Evolutionary conservation across 2,888 invertebrate species (phyloP).

Genomic region (Uloborus plumipes): DNA sequence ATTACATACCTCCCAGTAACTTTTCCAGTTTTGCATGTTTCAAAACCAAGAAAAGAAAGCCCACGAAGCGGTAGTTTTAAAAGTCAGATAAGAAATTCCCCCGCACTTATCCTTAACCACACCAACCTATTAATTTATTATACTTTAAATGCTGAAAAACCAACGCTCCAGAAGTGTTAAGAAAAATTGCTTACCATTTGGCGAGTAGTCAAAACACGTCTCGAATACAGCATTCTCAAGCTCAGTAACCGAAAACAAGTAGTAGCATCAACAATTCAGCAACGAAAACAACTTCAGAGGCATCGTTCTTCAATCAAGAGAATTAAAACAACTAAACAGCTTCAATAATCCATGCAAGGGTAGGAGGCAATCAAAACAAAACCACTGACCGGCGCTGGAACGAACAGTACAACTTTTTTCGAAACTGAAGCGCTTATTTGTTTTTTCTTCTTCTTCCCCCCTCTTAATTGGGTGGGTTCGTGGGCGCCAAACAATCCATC

Average conservation of each 20-base stretch:
- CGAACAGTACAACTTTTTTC: too few species aligned
- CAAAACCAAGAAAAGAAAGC: too few species aligned
- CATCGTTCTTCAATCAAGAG: not conserved
- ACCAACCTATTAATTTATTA: not conserved
- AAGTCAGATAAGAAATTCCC: too few species aligned
- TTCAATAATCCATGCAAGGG: not conserved
- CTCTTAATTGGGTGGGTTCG: not conserved
- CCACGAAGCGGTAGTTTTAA: too few species aligned
- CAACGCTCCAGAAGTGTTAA: too few species aligned
- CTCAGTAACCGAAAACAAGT: conserved; percentile 6
- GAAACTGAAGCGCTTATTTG: not conserved
- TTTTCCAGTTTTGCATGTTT: too few species aligned
- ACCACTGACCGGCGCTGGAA: not conserved
- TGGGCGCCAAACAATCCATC: not conserved
- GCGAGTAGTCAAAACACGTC: conserved; percentile 3
- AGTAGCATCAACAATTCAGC: conserved; percentile 3
- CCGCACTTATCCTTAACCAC: not conserved
- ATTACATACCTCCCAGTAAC: too few species aligned
- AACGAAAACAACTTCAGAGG: not conserved
- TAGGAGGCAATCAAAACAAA: not conserved
- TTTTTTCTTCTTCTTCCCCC: not conserved
- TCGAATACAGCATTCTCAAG: conserved; percentile 10
- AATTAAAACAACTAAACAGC: conserved; percentile 8
- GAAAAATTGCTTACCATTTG: conserved; percentile 13
- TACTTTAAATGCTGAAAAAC: too few species aligned